Base-by-base conservation (phyloP, 2,797 vertebrate species). In the Myotis daubentonii region DNA sequence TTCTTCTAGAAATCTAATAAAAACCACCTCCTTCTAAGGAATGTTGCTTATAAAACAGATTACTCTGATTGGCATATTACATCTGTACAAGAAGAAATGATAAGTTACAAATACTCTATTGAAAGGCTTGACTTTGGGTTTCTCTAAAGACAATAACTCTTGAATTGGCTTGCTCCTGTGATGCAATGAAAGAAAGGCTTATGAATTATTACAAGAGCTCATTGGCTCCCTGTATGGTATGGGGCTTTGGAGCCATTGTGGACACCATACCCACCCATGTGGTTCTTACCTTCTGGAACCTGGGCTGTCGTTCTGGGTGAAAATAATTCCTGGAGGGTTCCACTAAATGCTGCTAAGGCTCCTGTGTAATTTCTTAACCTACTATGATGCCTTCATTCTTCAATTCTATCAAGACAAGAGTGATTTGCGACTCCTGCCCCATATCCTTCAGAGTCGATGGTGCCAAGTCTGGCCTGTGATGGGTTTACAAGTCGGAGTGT, bases 191-290 rank as follows among this genome's bases (percentile, higher is more conserved):
- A 41, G 6, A 5, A 2, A 25, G 20, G 33, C 5, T 16, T 13
- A 3, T 20, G 38, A 11, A 25, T 55, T 57, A 0, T 36, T 49
- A 10, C 0, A 47, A 22, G 86, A 62, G 20, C 30, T 47, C 2
- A 6, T 1, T 5, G 30, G 6, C 3, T 47, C 41, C 16, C 20
- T 41, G 30, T 1, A 7, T 25, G 38, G 19, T 3, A 3, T 2
- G 28, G 6, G 4, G 16, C 12, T 49, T n/a, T 70, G 41, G 28
- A 72, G 5, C 5, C 23, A 36, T 38, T 5, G n/a, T 36, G 28
- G 13, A 5, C 8, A 19, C n/a, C 75, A 76, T 13, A 3, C 8
- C 3, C 13, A 38, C 15, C 3, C 0, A 13, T 36, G 47, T 33
- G 5, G 25, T 11, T 10, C 28, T 81, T 36, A n/a, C 8, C 6